Conservation (phyloP, 2,113 vertebrate species). For the Anhinga rufa region DNA sequence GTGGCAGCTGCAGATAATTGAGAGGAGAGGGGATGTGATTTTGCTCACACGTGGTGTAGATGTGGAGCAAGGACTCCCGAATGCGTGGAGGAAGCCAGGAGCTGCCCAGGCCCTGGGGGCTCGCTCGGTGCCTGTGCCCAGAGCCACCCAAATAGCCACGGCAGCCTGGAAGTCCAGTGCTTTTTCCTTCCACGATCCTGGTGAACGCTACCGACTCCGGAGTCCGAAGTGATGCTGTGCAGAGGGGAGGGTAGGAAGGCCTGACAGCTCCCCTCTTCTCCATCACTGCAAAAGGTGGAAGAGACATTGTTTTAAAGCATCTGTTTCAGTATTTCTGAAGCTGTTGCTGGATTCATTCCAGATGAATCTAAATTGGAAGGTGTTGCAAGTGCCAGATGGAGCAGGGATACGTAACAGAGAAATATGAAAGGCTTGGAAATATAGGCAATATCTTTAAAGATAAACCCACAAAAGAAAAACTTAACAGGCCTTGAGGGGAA, state of each 20-base stretch:
- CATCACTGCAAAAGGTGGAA: background rate
- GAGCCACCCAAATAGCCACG: background rate
- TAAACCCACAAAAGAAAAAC: background rate
- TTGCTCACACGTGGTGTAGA: fast-evolving
- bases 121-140: background rate
- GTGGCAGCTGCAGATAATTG: background rate
- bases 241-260: background rate
- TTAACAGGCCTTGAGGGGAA: background rate
- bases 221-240: background rate
- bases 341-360: conserved; percentile 46
- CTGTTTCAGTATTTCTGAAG: conserved; percentile 53
- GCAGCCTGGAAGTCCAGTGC: background rate
- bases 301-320: conserved; percentile 58
- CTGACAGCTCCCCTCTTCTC: background rate
- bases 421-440: conserved; percentile 7
- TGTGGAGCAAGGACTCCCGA: background rate
- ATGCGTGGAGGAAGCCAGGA: background rate
- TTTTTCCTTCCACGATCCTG: background rate
- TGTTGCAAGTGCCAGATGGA: conserved; percentile 58
- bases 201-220: fast-evolving
- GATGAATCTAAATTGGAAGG: conserved; percentile 49
- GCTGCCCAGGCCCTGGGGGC: background rate
- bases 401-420: background rate
- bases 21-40: background rate
- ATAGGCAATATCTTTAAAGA: background rate